phyloP scores from a whole-genome alignment of 2,797 vertebrate genomes.

The Halcyon badia region DNA sequence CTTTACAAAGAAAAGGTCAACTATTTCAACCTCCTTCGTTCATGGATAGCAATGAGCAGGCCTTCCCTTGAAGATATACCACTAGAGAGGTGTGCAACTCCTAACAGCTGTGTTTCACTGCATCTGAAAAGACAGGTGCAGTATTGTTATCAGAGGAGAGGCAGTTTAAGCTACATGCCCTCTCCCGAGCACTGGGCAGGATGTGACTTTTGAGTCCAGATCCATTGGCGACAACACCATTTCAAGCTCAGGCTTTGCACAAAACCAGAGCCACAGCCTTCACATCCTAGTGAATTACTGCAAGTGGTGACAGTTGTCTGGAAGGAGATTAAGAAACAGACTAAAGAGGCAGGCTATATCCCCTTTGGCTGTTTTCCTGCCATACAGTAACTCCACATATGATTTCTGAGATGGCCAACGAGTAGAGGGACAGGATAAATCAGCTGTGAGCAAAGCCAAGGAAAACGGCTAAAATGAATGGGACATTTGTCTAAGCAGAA shows the following conservation, averaged over 20 bases:
- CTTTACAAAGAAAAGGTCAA: background rate
- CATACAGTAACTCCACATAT: background rate
- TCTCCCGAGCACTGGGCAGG: background rate
- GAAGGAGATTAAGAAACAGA: background rate
- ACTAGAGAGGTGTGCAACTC: background rate
- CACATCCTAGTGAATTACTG: background rate
- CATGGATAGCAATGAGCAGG: background rate
- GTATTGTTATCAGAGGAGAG: rapidly evolving
- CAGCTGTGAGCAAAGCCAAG: background rate
- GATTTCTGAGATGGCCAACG: background rate
- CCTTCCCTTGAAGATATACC: background rate
- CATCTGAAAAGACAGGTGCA: background rate
- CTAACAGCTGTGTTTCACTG: background rate
- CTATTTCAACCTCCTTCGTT: background rate
- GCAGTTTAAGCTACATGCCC: background rate
- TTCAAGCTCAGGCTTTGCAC: background rate
- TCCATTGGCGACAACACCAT: background rate
- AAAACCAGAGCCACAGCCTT: background rate
- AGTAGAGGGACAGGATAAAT: background rate
- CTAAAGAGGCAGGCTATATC: background rate
- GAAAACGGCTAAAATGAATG: background rate
- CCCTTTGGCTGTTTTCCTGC: background rate
- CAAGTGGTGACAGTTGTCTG: background rate
- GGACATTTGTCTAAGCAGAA: background rate
- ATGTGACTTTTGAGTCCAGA: background rate